Evolutionary conservation across 2,888 invertebrate genomes (phyloP).

Genomic region (Tenthredo mesomela): DNA sequence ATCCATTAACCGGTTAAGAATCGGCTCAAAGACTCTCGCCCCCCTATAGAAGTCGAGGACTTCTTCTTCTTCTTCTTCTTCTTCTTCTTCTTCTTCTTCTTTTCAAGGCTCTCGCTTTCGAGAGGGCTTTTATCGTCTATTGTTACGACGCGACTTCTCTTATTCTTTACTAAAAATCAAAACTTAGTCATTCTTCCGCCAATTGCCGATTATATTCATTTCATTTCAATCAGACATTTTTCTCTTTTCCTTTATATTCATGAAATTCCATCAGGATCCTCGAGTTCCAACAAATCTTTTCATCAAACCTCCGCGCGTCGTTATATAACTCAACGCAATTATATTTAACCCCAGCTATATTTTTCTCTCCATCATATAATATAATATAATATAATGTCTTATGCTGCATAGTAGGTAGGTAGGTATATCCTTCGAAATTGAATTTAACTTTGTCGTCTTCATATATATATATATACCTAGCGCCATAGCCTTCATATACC

Average conservation of each 20-base stretch:
- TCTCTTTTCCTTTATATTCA: neutral
- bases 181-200: neutral
- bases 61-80: conserved; percentile 9
- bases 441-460: neutral
- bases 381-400: neutral
- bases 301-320: neutral
- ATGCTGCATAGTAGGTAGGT: too few species aligned
- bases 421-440: neutral
- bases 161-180: conserved; percentile 26
- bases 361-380: neutral
- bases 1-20: conserved; percentile 42
- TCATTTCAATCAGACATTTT: neutral
- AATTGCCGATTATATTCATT: conserved; percentile 21
- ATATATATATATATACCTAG: neutral
- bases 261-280: neutral
- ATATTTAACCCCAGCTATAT: neutral
- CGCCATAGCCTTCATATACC: neutral
- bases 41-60: neutral
- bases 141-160: conserved; percentile 16
- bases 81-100: neutral
- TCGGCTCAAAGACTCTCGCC: conserved; percentile 16
- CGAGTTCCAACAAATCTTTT: neutral
- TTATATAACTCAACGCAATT: neutral
- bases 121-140: conserved; percentile 39
- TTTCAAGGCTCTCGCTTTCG: neutral